Evolutionary conservation across 2,797 vertebrate genomes (phyloP), one percentile per base, ranked within the genome.

Genomic region (Sarcoramphus papa): DNA sequence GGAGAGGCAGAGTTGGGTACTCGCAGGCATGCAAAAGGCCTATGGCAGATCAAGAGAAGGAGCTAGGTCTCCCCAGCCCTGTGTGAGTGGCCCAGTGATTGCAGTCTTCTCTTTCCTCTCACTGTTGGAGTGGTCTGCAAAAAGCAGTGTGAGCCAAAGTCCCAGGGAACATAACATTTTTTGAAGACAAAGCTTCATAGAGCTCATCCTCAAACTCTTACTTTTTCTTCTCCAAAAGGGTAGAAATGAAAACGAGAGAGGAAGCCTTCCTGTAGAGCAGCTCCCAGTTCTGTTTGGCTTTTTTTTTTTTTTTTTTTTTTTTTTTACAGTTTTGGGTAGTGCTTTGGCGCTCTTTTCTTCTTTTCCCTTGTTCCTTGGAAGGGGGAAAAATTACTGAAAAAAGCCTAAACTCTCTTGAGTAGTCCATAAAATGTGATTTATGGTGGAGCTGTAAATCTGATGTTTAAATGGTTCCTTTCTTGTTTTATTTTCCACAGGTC

Each of bases 401-500:
- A 91, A 73, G 13, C 41, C 47, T 89, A n/a, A 83, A 45, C 54
- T 74, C 14, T 64, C 81, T 77, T 43, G 40, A 87, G 25, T 77
- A 53, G 48, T 89, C 79, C 24, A 28, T 92, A 63, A 90, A 88
- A 64, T 37, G 22, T 23, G n/a, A 91, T 85, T 64, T 82, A 60
- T 27, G 48, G 11, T 43, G 21, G 20, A 72, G 51, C 82, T 82
- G 40, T 93, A 73, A 93, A 79, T 17, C 13, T 41, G n/a, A 41
- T 63, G 41, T 84, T 93, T 78, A 84, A 91, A 79, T 37, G 54
- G 25, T 88, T 88, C 48, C 63, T 90, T 82, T 95, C 85, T 84
- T 51, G 31, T 60, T 91, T 90, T 69, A 43, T 92, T 93, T 87
- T 92, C 90, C 81, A 41, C 92, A 98, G 97, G 95, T 96, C 79